Conservation (phyloP, 92 coral and sea anemone species). For the Porites evermanni region DNA sequence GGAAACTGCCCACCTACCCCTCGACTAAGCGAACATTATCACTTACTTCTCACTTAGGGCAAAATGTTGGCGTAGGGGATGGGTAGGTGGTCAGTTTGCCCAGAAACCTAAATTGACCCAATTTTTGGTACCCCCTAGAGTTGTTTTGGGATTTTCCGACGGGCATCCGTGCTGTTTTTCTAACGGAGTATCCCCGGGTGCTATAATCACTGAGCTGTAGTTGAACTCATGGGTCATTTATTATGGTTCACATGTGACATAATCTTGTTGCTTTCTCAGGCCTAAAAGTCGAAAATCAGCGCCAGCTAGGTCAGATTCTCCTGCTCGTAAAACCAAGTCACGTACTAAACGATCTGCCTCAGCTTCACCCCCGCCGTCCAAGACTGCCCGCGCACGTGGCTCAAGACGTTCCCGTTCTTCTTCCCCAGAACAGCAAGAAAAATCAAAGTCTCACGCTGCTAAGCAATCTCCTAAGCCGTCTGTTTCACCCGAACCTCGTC, state of each 20-base stretch:
- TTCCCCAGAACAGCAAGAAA: constrained; percentile 33
- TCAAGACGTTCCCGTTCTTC: constrained; percentile 50
- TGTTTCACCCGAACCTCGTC: constrained; percentile 49
- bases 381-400: constrained; percentile 42
- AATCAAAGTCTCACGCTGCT: constrained; percentile 49
- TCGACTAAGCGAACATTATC: no score
- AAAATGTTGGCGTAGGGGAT: no score
- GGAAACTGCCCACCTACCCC: no score
- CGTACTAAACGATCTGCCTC: constrained; percentile 60
- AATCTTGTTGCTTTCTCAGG: constrained; percentile 1
- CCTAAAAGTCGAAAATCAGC: constrained; percentile 45
- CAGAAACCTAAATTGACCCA: no score
- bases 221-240: no score
- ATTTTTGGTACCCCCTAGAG: no score
- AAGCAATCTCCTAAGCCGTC: constrained; percentile 64
- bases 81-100: no score
- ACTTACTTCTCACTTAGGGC: no score
- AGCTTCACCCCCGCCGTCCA: constrained; percentile 63
- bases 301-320: constrained; percentile 27
- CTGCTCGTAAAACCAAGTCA: constrained; percentile 44
- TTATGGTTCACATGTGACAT: not conserved
- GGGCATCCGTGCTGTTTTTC: no score
- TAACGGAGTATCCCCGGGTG: no score
- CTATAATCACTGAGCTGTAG: no score
- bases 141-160: no score